Evolutionary conservation across 2,888 invertebrate genomes (phyloP).

Genomic region (Leuctra nigra): DNA sequence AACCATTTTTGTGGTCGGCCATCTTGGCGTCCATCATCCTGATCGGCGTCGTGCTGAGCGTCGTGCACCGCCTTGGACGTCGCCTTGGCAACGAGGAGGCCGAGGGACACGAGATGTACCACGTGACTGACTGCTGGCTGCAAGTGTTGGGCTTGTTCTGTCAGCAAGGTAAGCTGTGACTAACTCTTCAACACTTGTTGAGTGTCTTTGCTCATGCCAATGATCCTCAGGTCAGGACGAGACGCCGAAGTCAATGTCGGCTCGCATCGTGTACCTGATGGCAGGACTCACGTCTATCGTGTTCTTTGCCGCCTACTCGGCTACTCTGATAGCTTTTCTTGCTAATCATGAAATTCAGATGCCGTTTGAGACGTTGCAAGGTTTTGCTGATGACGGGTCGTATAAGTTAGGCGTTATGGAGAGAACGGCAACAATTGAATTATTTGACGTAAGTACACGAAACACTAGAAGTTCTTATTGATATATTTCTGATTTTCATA

Average conservation of each 20-base stretch:
- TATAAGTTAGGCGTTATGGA: neutral
- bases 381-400: neutral
- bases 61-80: slow-evolving; percentile 4
- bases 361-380: slow-evolving; percentile 11
- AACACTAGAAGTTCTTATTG: no score
- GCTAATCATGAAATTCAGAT: slow-evolving; percentile 2
- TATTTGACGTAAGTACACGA: no score
- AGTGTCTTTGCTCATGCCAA: no score
- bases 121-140: slow-evolving; percentile 11
- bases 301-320: slow-evolving; percentile 19
- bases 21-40: slow-evolving; percentile 7
- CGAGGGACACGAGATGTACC: neutral
- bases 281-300: slow-evolving; percentile 16
- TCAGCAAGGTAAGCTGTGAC: slow-evolving; percentile 19
- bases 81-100: slow-evolving; percentile 10
- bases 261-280: slow-evolving; percentile 16
- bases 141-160: slow-evolving; percentile 14
- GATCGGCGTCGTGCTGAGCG: neutral
- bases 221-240: slow-evolving; percentile 4
- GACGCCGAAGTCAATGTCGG: slow-evolving; percentile 8
- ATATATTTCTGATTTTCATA: no score
- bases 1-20: slow-evolving; percentile 5
- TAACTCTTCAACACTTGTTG: no score
- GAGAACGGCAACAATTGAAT: no score
- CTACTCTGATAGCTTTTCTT: slow-evolving; percentile 12